Percentiles rank a stretch among this genome's conserved stretches.
Evolutionary conservation across 2,888 invertebrate genomes (phyloP).

Genomic region (Eucera pruinosa): DNA sequence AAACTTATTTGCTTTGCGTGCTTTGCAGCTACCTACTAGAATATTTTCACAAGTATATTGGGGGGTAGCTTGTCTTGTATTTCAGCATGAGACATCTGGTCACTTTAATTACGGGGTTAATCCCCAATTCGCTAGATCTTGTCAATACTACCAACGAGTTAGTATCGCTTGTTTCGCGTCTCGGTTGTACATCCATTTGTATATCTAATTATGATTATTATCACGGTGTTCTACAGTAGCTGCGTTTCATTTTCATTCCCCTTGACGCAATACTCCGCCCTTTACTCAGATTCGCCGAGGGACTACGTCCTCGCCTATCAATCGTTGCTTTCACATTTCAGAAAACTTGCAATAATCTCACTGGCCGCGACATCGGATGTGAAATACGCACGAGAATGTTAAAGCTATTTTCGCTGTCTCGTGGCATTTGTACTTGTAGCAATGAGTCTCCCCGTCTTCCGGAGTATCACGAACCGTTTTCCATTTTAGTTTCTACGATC

Average conservation of each 20-base stretch:
- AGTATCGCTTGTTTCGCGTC: not conserved
- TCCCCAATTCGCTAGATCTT: too few relatives aligned
- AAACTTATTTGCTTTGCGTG: too few relatives aligned
- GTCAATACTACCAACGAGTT: not conserved
- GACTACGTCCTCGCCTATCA: slow-evolving; percentile 60
- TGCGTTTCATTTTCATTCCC: slow-evolving; percentile 6
- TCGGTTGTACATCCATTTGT: not conserved
- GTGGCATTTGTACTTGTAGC: slow-evolving; percentile 11
- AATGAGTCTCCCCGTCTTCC: slow-evolving; percentile 4
- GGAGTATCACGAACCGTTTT: slow-evolving; percentile 3
- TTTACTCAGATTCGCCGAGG: slow-evolving; percentile 51
- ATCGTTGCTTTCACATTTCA: not conserved
- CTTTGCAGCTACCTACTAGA: too few relatives aligned
- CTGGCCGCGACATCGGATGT: not conserved
- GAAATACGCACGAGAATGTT: slow-evolving; percentile 15
- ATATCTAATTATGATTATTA: too few relatives aligned
- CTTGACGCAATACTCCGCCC: not conserved
- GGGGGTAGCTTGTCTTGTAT: too few relatives aligned
- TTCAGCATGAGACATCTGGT: too few relatives aligned
- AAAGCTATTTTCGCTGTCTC: slow-evolving; percentile 3
- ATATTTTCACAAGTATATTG: too few relatives aligned
- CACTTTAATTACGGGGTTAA: too few relatives aligned
- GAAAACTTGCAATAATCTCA: not conserved
- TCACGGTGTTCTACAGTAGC: too few relatives aligned
- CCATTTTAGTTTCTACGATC: slow-evolving; percentile 15